Base-by-base conservation (phyloP, 2,888 invertebrate genomes). In the Malachius bipustulatus region DNA sequence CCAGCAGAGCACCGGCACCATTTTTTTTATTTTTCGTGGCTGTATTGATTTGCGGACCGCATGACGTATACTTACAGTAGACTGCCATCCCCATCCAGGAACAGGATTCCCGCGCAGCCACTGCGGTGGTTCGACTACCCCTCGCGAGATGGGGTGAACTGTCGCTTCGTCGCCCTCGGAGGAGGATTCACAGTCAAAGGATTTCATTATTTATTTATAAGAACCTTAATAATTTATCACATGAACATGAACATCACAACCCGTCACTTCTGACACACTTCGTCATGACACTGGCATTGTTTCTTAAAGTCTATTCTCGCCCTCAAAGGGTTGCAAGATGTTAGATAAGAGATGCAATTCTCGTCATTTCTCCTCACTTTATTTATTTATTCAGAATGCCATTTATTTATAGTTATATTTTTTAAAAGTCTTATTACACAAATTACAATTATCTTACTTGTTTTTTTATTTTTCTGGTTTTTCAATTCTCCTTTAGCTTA, bases 141-240 rank as follows among this genome's bases (percentile, higher is more conserved):
- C 49, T 39, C 62, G 54, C 34, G 62, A 57, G 55, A 64, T 60
- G 57, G 63, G 60, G 48, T 59, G 56, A 30, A 59, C 53, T 9
- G 59, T 56, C 10, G 60, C 56, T 51, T 63, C 62, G 42, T 62
- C 62, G 30, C 61, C 62, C 44, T 62, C 62, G 9, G 63, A 63
- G 14, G 60, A 62, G 13, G 63, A 63, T 48, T 64, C 64, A 35
- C 62, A 63, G 43, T 64, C 64, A 47, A 62, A 60, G 14, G 62
- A 60, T 47, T 64, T 64, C 63, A 64, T 64, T 48, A 33, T 52
- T 46, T 41, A 41, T 41, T 38, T 36, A 38, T 8, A 6, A 19
- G 24, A 19, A 6, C n/a, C n/a, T 19, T 19, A 19, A 19, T 19
- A 19, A 19, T 19, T 8, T 19, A 6, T n/a, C 24, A 19, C 24